Evolutionary conservation across 2,888 invertebrate species (phyloP), one percentile per base, ranked within the genome.

Genomic region (Pandemis corylana): DNA sequence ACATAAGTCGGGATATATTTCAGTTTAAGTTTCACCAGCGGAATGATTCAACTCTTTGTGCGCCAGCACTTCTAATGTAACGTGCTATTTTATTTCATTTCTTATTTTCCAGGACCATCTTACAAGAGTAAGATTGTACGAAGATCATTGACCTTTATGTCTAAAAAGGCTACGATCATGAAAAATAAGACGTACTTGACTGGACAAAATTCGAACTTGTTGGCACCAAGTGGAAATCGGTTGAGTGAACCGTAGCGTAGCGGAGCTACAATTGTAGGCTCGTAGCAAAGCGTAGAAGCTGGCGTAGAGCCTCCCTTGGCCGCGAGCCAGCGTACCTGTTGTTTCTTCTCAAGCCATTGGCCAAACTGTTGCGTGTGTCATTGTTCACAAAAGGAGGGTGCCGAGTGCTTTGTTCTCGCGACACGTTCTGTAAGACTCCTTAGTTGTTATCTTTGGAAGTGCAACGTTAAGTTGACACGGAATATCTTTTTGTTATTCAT

Each of bases 291-390:
- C 80, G 87, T 86, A 85, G 86, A 83, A 81, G 56, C 20, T 9
- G 46, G 79, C 82, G 82, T 77, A 82, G 80, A 74, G 77, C 68
- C 76, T 74, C 73, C 74, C 70, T 90, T 92, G 93, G 93, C 93
- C 80, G 82, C 72, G 76, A 80, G 94, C 94, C 94, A 94, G 90
- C 86, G 86, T 90, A 93, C 91, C 92, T 93, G 93, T 94, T 93
- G 94, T 88, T 84, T 86, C 87, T 89, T 87, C 28, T 36, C 84
- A 83, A 84, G 83, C 83, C 77, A 76, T 76, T 36, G 85, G 72
- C 76, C 79, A 80, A 85, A 83, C 85, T 86, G 86, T 87, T 86
- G 86, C 85, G 79, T 83, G 79, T 79, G 59, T 66, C 75, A 76
- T 76, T 72, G 72, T 72, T 68, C 36, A 42, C 10, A 65, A 42